Evolutionary conservation across 2,113 vertebrate species (phyloP), one percentile per base, ranked within the genome.

Genomic region (Scatophagus argus): DNA sequence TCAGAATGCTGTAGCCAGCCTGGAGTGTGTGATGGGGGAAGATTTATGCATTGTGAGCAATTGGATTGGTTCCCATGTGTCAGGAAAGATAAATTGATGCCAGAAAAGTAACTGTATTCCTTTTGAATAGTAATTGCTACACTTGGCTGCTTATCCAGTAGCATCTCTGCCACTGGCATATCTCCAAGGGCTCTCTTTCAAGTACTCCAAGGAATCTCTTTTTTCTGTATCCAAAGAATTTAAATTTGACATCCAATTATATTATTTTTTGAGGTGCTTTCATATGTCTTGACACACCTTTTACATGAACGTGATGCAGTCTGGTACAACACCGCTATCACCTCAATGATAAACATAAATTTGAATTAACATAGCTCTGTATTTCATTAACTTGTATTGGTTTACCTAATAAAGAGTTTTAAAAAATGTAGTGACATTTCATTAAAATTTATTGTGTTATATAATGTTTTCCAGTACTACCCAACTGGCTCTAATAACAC

Each of bases 41-140:
- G 49, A 74, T 74, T 44, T 64, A 77, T 80, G 79, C 79, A 52
- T 73, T 38, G 17, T 65, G 67, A 69, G 52, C 47, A 68, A 65
- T 71, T 68, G 55, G 75, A 56, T 66, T 69, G 55, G 63, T 69
- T 77, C 76, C 66, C 19, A 23, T 41, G 23, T 79, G 82, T 78
- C 79, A 78, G 66, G 54, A 70, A 79, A 76, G 77, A 86, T 74
- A 76, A 82, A 86, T 61, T 41, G 63, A 76, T 68, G 73, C 29
- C 60, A 71, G 65, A 66, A 77, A 67, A 81, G 64, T 49, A 49
- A 61, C 58, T 72, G 59, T 63, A 58, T 70, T 79, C 25, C 29
- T 75, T 73, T 59, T 75, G 39, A 81, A 69, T 83, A 74, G 63
- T 52, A 76, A 86, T 77, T 83, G 80, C 60, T 23, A 52, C 81